Evolutionary conservation across 2,888 invertebrate genomes (phyloP), one percentile per base, ranked within the genome.

Genomic region (Pachydiplax longipennis): DNA sequence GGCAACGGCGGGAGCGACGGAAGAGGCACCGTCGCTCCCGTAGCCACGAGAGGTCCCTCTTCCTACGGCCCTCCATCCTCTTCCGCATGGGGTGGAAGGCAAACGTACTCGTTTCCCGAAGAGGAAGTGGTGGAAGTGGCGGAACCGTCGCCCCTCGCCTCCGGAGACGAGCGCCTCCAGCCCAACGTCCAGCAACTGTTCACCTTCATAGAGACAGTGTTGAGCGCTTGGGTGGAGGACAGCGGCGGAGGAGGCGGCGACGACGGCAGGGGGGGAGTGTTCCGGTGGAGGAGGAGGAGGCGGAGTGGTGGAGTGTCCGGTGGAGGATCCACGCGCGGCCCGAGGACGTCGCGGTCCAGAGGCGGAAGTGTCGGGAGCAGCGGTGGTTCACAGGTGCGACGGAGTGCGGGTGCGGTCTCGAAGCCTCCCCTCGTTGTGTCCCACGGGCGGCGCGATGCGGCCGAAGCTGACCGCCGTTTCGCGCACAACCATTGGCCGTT

Each of bases 401-500:
- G 73, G 53, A 31, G 83, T 81, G 83, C 65, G 80, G 53, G 83
- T 81, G 61, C 61, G 82, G 58, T 31, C 44, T 90, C 73, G 48
- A 91, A 35, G 61, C 91, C 82, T 73, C 91, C 80, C 81, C 91
- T 65, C 83, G 87, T 87, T 48, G 87, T 61, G 37, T 61, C 87
- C 31, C 61, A 37, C 12, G 87, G 61, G 5, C 83, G 83, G 18
- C 83, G 83, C 22, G 87, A 87, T 58, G 58, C 58, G 37, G 40
- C 92, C 91, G 92, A 92, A n/a, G 91, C 91, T 31, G 92, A 92
- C 58, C 91, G 92, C 40, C 92, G 92, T 53, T 93, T 92, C 92
- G 92, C 92, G 90, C 98, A 98, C 94, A 96, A 97, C 93, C 98
- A 98, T 94, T 97, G 97, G 96, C 97, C 97, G 93, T 96, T 97